Percentiles rank a stretch among this genome's conserved stretches.
phyloP scores from a whole-genome alignment of 2,888 invertebrate species.

The Helicoverpa assulta region DNA sequence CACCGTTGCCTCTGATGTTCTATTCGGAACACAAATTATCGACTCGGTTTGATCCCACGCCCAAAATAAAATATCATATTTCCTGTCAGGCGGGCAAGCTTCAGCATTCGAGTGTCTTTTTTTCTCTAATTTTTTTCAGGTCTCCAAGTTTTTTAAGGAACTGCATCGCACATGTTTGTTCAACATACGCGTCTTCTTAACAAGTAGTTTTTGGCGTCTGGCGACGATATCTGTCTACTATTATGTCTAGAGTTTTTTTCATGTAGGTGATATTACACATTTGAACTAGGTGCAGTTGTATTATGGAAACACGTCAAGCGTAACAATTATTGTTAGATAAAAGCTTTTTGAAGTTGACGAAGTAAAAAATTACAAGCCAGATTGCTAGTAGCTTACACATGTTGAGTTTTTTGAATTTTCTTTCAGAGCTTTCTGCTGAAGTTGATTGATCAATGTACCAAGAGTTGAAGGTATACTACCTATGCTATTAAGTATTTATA shows the following conservation, averaged over 20 bases:
- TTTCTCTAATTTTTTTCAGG: constrained; percentile 79
- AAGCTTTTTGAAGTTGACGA: constrained; percentile 4
- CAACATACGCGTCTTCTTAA: constrained; percentile 82
- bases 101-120: constrained; percentile 86
- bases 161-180: constrained; percentile 88
- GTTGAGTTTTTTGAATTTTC: not conserved
- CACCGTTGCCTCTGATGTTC: constrained; percentile 84
- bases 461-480: not conserved
- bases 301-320: constrained; percentile 35
- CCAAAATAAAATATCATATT: constrained; percentile 90
- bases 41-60: constrained; percentile 89
- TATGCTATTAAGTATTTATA: not conserved
- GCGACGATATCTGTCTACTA: constrained; percentile 19
- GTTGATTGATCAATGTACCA: not conserved
- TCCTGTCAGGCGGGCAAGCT: constrained; percentile 88
- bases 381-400: not conserved
- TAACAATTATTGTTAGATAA: constrained; percentile 19
- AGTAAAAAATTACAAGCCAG: not conserved
- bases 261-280: constrained; percentile 38
- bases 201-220: constrained; percentile 71
- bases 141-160: constrained; percentile 86
- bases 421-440: not conserved
- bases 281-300: constrained; percentile 19
- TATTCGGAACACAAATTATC: constrained; percentile 88
- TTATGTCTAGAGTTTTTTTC: constrained; percentile 33